A percentile compares a stretch with the other conserved stretches of the same genome.
Evolutionary conservation across 92 coral and sea anemone genomes (phyloP).

Genomic region (Epizoanthus illoricatus): DNA sequence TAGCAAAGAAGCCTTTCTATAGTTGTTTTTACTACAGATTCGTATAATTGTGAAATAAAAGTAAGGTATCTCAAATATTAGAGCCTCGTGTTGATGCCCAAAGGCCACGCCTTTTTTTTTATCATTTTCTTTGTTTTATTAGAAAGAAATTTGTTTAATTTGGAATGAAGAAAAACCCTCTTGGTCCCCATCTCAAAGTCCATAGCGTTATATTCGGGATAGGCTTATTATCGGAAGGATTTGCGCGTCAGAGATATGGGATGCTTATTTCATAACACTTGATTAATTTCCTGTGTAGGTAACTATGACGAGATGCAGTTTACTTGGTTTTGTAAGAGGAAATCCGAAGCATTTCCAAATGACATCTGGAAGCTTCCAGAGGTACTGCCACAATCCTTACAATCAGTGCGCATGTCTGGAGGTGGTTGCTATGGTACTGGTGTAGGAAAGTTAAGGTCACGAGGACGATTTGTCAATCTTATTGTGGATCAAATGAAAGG

Average conservation of each 20-base stretch:
- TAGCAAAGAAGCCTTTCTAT: too few relatives aligned
- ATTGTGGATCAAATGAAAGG: conserved; percentile 76
- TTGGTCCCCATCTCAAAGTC: too few relatives aligned
- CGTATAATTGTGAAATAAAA: too few relatives aligned
- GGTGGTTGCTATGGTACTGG: conserved; percentile 89
- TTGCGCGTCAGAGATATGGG: not conserved
- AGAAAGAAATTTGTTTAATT: too few relatives aligned
- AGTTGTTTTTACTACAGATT: too few relatives aligned
- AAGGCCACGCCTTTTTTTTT: too few relatives aligned
- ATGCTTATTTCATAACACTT: not conserved
- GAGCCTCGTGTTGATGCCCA: too few relatives aligned
- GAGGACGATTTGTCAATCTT: conserved; percentile 42
- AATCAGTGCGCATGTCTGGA: not conserved
- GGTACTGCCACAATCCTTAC: conserved; percentile 45
- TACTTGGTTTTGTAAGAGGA: conserved; percentile 82
- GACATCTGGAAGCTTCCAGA: conserved; percentile 56
- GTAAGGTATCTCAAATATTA: too few relatives aligned
- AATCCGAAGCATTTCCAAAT: conserved; percentile 59
- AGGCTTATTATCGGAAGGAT: too few relatives aligned
- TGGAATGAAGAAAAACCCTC: too few relatives aligned
- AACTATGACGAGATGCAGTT: conserved; percentile 61
- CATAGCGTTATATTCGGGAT: too few relatives aligned
- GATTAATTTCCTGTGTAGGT: conserved; percentile 10
- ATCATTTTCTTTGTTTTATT: too few relatives aligned
- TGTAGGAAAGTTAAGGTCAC: conserved; percentile 57